These are phyloP conservation scores for Harpalus rufipes DNA, from an alignment of 2,888 invertebrate species.

Conservation along the genomic window DNA sequence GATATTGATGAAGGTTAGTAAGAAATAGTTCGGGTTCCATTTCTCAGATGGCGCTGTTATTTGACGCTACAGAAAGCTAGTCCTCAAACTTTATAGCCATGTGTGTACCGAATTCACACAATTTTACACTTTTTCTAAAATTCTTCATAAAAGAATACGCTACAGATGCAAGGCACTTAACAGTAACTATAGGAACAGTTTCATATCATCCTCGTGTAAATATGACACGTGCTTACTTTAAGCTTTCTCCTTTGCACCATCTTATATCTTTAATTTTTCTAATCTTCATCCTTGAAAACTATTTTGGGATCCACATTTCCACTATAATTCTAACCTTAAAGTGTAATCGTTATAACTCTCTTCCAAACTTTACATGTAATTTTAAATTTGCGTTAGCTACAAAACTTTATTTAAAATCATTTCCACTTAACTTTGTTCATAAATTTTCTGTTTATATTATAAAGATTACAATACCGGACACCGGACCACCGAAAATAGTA, in stretches of 20 bases:
- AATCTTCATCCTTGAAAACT: constrained; percentile 37
- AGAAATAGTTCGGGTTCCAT: too few relatives aligned
- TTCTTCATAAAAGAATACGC: not conserved
- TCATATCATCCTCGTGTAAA: not conserved
- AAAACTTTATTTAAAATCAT: too few relatives aligned
- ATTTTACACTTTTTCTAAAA: not conserved
- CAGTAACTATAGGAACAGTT: not conserved
- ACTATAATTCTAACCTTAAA: not conserved
- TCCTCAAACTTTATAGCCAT: too few relatives aligned
- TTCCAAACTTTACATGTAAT: not conserved
- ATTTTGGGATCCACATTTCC: constrained; percentile 39
- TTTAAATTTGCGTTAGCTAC: not conserved
- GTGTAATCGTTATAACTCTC: constrained; percentile 13
- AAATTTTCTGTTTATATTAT: constrained; percentile 20
- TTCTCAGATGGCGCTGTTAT: too few relatives aligned
- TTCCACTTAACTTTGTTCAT: too few relatives aligned
- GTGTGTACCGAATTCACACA: too few relatives aligned
- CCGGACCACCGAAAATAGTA: not conserved
- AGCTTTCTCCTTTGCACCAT: not conserved
- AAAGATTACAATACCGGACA: constrained; percentile 1
- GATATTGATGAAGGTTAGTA: too few relatives aligned
- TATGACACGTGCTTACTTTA: constrained; percentile 8
- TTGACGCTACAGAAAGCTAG: too few relatives aligned
- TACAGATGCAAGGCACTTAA: too few relatives aligned
- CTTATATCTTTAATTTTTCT: not conserved